A percentile compares a stretch with the other conserved stretches of the same genome.
Evolutionary conservation across 2,888 invertebrate species (phyloP).

Genomic region (Panopea generosa): DNA sequence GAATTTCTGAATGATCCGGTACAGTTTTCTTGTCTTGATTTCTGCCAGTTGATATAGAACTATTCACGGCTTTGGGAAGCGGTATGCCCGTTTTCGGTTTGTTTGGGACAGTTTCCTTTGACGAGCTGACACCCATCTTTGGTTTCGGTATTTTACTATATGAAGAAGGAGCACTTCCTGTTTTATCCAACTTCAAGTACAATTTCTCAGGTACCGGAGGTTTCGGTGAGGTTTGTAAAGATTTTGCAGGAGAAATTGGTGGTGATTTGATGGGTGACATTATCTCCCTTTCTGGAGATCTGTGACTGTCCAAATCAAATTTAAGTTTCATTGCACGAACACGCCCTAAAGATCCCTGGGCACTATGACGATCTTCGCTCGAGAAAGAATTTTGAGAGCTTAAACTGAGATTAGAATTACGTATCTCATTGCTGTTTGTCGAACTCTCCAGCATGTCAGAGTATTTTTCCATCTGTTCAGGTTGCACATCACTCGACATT

Average conservation of each 20-base stretch:
- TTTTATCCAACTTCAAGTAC: no score
- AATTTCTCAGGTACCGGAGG: slow-evolving; percentile 5
- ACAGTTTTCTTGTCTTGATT: no score
- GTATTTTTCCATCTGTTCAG: slow-evolving; percentile 76
- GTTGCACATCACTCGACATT: slow-evolving; percentile 81
- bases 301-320: slow-evolving; percentile 71
- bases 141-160: slow-evolving; percentile 29
- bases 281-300: slow-evolving; percentile 49
- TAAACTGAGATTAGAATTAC: slow-evolving; percentile 67
- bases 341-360: slow-evolving; percentile 65
- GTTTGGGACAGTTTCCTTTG: slow-evolving; percentile 1
- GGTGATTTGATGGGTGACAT: slow-evolving; percentile 31
- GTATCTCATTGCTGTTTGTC: slow-evolving; percentile 68
- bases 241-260: slow-evolving; percentile 38
- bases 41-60: no score
- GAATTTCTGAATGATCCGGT: background rate
- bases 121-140: slow-evolving; percentile 13
- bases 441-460: slow-evolving; percentile 72
- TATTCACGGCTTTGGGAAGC: background rate
- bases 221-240: slow-evolving; percentile 43
- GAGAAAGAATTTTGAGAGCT: slow-evolving; percentile 70
- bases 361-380: slow-evolving; percentile 66
- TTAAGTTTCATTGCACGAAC: slow-evolving; percentile 73
- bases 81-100: slow-evolving; percentile 13
- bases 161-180: background rate